Evolutionary conservation across 2,113 vertebrate genomes (phyloP), one percentile per base, ranked within the genome.

Genomic region (Dipodomys spectabilis): DNA sequence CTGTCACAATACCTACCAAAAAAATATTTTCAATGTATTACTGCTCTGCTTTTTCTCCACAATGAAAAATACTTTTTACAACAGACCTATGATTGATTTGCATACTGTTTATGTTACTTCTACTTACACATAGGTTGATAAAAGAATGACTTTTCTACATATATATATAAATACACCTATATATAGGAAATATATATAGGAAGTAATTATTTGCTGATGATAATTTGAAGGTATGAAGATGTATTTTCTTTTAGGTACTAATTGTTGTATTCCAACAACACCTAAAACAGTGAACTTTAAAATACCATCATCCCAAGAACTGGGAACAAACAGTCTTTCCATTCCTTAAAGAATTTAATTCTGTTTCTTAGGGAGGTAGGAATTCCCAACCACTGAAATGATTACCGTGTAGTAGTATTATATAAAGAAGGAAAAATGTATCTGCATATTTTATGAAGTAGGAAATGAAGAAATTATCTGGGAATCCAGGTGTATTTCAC

Each of bases 21-120:
- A 86, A 62, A 90, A 35, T 75, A 35, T 57, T 74, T 82, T 83
- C 57, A 78, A 44, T 53, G 20, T 92, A 22, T 44, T 82, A 83
- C 23, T 88, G 78, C 57, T 45, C 10, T 10, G 13, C 44, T 16
- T 88, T 65, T 79, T 6, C 23, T 92, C 27, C 83, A 23, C 18
- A 67, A 28, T 88, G 5, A 20, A 49, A 62, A 87, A 22, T 23
- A 87, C 49, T 53, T 53, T 39, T 39, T 39, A 39, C 39, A 39
- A 39, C 39, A 39, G 39, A 39, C 39, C 39, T 39, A 39, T 39
- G 39, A 39, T 39, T 39, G 39, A 39, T 39, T 39, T 39, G 39
- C 39, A 39, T 39, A 39, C 39, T 39, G 39, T 39, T 53, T 53
- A 53, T 13, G 49, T 53, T 65, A 65, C 78, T 82, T 87, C 78